phyloP scores from a whole-genome alignment of 1,140 invertebrate species.

The Ceratosolen solmsi region DNA sequence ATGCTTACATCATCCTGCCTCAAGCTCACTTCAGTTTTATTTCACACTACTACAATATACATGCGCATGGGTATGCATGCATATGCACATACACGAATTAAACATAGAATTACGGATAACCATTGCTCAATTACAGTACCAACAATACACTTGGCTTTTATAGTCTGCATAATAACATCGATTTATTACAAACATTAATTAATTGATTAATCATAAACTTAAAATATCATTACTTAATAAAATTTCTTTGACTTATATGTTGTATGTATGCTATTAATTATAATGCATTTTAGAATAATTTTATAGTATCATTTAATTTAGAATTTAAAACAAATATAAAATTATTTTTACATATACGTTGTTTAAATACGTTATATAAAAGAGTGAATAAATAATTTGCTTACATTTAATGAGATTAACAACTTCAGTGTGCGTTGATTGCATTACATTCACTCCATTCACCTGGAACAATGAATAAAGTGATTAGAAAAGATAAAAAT shows the following conservation, averaged over 20 bases:
- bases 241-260: background rate
- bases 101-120: slow-evolving; percentile 4
- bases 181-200: background rate
- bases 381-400: slow-evolving; percentile 62
- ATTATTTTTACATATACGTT: slow-evolving; percentile 26
- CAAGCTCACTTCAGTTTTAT: slow-evolving; percentile 46
- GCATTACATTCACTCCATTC: slow-evolving; percentile 91
- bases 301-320: background rate
- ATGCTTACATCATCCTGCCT: slow-evolving; percentile 51
- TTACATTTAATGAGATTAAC: slow-evolving; percentile 94
- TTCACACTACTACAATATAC: slow-evolving; percentile 16
- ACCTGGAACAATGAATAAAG: slow-evolving; percentile 76
- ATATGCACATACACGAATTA: background rate
- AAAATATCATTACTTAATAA: no score
- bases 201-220: background rate
- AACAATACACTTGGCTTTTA: slow-evolving; percentile 20
- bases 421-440: slow-evolving; percentile 93
- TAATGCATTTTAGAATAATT: background rate
- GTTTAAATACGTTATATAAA: background rate
- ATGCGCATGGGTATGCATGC: background rate
- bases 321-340: background rate
- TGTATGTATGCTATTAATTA: background rate
- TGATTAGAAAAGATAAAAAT: background rate
- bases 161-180: background rate
- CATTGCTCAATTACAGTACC: background rate